phyloP scores from a whole-genome alignment of 1,140 invertebrate species.

The Tetraneura akinire region DNA sequence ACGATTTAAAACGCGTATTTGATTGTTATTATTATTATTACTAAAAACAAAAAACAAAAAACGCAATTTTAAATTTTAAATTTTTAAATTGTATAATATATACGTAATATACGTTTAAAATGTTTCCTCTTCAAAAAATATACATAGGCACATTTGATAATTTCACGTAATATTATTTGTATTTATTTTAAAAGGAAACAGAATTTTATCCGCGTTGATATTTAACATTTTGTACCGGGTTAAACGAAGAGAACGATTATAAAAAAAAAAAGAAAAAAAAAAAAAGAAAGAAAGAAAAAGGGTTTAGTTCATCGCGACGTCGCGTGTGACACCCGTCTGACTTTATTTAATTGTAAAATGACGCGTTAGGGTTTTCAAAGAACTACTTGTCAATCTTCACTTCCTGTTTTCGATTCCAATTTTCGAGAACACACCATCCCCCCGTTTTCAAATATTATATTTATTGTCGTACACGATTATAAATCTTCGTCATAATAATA shows the following conservation, averaged over 20 bases:
- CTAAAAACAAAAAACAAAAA: too few relatives aligned
- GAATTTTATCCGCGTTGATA: not conserved
- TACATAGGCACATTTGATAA: too few relatives aligned
- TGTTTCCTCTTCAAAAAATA: too few relatives aligned
- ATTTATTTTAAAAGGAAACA: not conserved
- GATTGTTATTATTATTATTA: too few relatives aligned
- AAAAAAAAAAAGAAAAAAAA: too few relatives aligned
- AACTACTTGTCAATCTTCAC: conserved; percentile 44
- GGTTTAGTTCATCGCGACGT: not conserved
- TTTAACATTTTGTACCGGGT: not conserved
- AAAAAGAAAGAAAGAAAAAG: too few relatives aligned
- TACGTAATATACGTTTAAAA: too few relatives aligned
- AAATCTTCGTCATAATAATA: too few relatives aligned
- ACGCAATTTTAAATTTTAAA: too few relatives aligned
- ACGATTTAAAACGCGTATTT: too few relatives aligned
- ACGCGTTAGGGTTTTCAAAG: conserved; percentile 43
- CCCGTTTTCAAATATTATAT: not conserved
- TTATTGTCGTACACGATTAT: not conserved
- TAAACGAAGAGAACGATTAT: not conserved
- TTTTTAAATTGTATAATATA: too few relatives aligned
- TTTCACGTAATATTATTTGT: too few relatives aligned
- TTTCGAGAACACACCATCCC: conserved; percentile 3
- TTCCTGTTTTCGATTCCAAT: conserved; percentile 46
- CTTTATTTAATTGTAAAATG: conserved; percentile 12
- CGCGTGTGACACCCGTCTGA: conserved; percentile 1